Evolutionary conservation across 2,113 vertebrate genomes (phyloP).

Genomic region (Syngnathoides biaculeatus): DNA sequence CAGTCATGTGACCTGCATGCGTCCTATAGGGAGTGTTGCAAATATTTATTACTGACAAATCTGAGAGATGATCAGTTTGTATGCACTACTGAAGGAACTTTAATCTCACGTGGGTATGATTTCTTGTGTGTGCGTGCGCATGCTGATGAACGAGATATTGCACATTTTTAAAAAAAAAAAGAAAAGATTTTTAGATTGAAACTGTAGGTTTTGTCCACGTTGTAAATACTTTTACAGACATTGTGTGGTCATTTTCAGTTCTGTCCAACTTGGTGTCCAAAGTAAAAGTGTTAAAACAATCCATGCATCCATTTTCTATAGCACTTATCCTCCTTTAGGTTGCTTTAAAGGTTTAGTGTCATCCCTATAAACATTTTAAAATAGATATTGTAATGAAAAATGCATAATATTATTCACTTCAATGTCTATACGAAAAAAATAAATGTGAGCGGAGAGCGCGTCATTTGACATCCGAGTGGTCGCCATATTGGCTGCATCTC

Average conservation of each 20-base stretch:
- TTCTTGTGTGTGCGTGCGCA: conserved; percentile 70
- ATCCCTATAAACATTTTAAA: too few species aligned
- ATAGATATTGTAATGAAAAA: too few species aligned
- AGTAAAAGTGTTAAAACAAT: conserved; percentile 54
- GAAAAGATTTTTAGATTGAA: conserved; percentile 76
- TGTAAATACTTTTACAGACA: conserved; percentile 93
- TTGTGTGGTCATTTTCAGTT: conserved; percentile 83
- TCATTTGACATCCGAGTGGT: too few species aligned
- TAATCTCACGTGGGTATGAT: conserved; percentile 55
- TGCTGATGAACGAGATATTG: conserved; percentile 81
- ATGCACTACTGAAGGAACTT: conserved; percentile 66
- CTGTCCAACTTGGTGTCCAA: conserved; percentile 75
- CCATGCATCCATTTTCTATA: background rate
- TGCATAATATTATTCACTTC: too few species aligned
- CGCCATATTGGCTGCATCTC: too few species aligned
- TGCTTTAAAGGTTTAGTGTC: too few species aligned
- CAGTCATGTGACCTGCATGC: conserved; percentile 74
- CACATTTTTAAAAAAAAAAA: conserved; percentile 75
- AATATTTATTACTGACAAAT: conserved; percentile 72
- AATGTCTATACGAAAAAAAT: too few species aligned
- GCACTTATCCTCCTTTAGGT: background rate
- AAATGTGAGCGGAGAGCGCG: too few species aligned
- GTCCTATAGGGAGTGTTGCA: conserved; percentile 77
- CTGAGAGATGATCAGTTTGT: conserved; percentile 72
- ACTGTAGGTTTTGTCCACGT: conserved; percentile 76